These are phyloP conservation scores for Belgica antarctica DNA, from an alignment of 2,888 invertebrate genomes.

Conservation along the genomic window DNA sequence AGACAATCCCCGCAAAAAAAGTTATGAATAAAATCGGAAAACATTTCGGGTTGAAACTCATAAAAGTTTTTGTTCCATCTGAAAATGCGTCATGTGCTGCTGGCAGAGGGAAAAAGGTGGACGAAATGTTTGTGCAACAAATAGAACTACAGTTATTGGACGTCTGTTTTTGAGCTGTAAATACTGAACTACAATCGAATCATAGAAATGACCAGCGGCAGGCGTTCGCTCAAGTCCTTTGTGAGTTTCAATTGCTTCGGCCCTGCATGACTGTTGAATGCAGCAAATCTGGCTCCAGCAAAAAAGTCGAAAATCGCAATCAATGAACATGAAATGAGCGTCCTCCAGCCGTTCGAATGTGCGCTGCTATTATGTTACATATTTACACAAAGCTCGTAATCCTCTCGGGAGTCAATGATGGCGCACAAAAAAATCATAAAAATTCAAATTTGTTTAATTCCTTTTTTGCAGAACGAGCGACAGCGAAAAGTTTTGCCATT, in stretches of 20 bases:
- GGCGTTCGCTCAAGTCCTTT: neutral
- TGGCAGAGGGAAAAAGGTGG: neutral
- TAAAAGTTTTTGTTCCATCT: constrained; percentile 16
- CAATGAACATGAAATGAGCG: constrained; percentile 1
- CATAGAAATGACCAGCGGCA: neutral
- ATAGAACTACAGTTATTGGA: neutral
- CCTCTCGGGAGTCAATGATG: constrained; percentile 17
- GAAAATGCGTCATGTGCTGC: neutral
- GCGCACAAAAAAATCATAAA: constrained; percentile 4
- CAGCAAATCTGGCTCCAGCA: too few species aligned
- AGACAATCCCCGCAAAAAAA: neutral
- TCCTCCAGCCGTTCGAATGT: neutral
- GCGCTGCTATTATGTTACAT: neutral
- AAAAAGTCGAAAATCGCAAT: constrained; percentile 14
- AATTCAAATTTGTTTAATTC: constrained; percentile 32
- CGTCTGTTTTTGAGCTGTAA: neutral
- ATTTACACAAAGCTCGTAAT: constrained; percentile 31
- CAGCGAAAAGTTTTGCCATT: neutral
- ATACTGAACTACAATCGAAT: neutral
- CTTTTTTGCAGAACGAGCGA: neutral
- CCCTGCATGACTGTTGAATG: constrained; percentile 8
- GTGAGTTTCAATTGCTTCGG: neutral
- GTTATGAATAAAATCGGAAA: constrained; percentile 7
- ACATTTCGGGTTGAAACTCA: neutral
- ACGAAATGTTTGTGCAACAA: neutral